These are phyloP conservation scores for Vicugna pacos DNA, from an alignment of 2,113 vertebrate genomes.

Conservation along the genomic window DNA sequence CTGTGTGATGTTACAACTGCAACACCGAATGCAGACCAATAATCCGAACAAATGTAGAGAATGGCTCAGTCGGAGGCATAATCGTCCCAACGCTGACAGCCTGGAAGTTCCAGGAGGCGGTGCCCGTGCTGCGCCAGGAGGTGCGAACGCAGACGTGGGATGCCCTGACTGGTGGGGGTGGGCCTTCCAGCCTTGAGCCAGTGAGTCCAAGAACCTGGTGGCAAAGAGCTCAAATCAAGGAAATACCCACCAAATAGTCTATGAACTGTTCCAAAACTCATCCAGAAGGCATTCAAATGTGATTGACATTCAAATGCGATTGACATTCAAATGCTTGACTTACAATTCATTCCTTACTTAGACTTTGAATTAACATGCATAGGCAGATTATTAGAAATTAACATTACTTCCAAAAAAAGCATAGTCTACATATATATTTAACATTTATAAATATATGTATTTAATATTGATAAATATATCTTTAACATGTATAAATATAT, in stretches of 20 bases:
- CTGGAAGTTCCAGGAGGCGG: too few species aligned
- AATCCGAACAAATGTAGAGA: neutral
- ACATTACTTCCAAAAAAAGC: neutral
- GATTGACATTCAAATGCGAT: neutral
- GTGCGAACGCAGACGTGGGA: neutral
- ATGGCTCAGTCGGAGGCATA: neutral
- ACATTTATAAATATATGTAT: too few species aligned
- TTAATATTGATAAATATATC: too few species aligned
- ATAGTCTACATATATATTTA: neutral
- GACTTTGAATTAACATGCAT: neutral
- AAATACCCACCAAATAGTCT: neutral
- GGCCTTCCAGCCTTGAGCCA: neutral
- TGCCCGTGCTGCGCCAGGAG: neutral
- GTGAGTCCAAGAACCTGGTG: neutral
- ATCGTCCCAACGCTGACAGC: fast-evolving
- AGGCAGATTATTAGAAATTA: conserved; percentile 1
- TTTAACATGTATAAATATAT: neutral
- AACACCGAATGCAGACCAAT: neutral
- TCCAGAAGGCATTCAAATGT: neutral
- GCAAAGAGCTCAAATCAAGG: neutral
- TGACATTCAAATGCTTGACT: neutral
- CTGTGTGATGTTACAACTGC: neutral
- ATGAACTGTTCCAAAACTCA: neutral
- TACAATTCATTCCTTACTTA: neutral
- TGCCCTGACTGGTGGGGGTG: fast-evolving